Conservation (phyloP, 2,888 invertebrate species). For the Ormyrus pomaceus region DNA sequence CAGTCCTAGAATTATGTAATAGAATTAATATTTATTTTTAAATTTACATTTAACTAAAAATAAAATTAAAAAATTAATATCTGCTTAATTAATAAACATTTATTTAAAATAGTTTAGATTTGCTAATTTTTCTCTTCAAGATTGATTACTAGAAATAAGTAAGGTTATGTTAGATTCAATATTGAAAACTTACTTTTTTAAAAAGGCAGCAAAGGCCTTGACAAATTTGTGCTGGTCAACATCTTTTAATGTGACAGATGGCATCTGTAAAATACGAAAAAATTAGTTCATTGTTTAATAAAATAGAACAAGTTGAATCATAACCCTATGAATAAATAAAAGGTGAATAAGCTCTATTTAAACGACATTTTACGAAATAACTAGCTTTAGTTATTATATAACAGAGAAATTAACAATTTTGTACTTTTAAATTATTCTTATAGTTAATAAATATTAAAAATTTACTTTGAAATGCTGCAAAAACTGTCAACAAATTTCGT, state of each 20-base stretch:
- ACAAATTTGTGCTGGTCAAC: constrained; percentile 99
- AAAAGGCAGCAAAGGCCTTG: constrained; percentile 94
- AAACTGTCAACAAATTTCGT: constrained; percentile 47
- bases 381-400: too few species aligned
- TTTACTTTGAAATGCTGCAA: constrained; percentile 49
- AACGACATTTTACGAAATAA: not conserved
- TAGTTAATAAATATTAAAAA: constrained; percentile 14
- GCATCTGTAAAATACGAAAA: constrained; percentile 80
- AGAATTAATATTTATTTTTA: not conserved
- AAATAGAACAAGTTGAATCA: not conserved
- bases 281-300: constrained; percentile 12
- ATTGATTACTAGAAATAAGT: not conserved
- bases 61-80: not conserved
- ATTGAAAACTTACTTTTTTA: constrained; percentile 92
- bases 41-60: not conserved
- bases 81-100: too few species aligned
- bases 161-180: constrained; percentile 54
- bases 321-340: constrained; percentile 44
- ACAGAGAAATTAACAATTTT: too few species aligned
- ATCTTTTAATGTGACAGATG: constrained; percentile 97
- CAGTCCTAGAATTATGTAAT: constrained; percentile 80
- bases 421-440: not conserved
- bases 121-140: too few species aligned
- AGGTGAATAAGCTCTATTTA: not conserved
- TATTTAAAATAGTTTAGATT: too few species aligned